Conservation (phyloP, 2,797 vertebrate species). For the Sebastes matsubarae region DNA sequence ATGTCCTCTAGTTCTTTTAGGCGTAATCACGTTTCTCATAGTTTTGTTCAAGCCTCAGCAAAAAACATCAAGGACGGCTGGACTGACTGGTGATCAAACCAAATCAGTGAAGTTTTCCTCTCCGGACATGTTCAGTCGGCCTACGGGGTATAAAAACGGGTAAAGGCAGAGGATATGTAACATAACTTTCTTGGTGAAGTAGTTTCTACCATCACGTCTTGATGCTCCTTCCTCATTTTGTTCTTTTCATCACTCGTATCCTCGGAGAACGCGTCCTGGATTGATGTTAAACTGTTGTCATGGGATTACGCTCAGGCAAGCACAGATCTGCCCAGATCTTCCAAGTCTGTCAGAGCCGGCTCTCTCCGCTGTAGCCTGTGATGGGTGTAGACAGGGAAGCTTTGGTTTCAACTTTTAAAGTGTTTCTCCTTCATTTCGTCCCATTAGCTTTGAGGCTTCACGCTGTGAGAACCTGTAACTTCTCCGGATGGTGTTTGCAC, state of each 20-base stretch:
- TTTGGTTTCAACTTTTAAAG: constrained; percentile 52
- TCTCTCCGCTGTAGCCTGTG: constrained; percentile 19
- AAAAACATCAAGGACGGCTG: constrained; percentile 12
- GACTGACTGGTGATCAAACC: constrained; percentile 17
- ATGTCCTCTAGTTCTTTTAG: neutral
- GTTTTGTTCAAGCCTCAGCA: neutral
- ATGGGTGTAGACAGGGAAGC: constrained; percentile 52
- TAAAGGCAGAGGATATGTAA: constrained; percentile 8
- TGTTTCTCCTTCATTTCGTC: constrained; percentile 57
- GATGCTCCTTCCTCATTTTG: constrained; percentile 42
- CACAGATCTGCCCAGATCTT: constrained; percentile 56
- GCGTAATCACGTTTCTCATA: neutral
- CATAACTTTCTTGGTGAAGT: neutral
- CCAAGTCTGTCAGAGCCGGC: constrained; percentile 39
- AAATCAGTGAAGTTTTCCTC: constrained; percentile 10
- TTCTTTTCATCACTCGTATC: constrained; percentile 41
- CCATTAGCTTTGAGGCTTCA: constrained; percentile 49
- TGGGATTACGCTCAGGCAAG: constrained; percentile 51
- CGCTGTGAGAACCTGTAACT: constrained; percentile 30
- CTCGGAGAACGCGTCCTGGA: constrained; percentile 18
- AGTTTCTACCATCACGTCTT: constrained; percentile 38
- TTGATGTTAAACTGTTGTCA: constrained; percentile 60
- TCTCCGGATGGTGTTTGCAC: constrained; percentile 19
- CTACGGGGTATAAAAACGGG: neutral
- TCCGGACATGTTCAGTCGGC: neutral